Evolutionary conservation across 2,797 vertebrate species (phyloP).

Genomic region (Coreius guichenoti): DNA sequence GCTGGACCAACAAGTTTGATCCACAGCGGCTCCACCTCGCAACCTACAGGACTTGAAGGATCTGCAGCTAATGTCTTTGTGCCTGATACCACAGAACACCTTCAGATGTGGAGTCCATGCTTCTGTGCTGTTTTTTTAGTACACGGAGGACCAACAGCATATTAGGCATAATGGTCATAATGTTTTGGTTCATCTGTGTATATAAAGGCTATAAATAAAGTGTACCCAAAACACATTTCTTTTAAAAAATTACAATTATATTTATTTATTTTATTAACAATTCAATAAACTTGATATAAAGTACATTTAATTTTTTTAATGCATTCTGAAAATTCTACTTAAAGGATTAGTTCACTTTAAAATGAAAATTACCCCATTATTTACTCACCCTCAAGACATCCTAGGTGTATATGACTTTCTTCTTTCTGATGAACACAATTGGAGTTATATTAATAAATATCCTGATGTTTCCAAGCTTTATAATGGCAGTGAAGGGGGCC

Average conservation of each 20-base stretch:
- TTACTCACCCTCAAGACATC: too few species aligned
- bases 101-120: background rate
- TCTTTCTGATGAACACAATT: too few species aligned
- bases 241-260: background rate
- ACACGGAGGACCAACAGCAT: background rate
- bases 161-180: background rate
- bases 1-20: background rate
- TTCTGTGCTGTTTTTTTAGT: background rate
- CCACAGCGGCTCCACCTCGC: background rate
- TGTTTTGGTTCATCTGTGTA: background rate
- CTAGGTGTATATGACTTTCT: too few species aligned
- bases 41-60: background rate
- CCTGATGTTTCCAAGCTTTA: too few species aligned
- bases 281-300: too few species aligned
- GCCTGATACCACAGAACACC: background rate
- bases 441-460: too few species aligned
- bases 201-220: background rate
- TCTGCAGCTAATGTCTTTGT: background rate
- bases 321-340: background rate
- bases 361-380: too few species aligned
- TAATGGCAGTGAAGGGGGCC: too few species aligned
- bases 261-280: background rate
- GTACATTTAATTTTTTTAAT: too few species aligned
- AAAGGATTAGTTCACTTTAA: too few species aligned
- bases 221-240: background rate